Evolutionary conservation across 2,797 vertebrate genomes (phyloP).

Genomic region (Lacerta agilis): DNA sequence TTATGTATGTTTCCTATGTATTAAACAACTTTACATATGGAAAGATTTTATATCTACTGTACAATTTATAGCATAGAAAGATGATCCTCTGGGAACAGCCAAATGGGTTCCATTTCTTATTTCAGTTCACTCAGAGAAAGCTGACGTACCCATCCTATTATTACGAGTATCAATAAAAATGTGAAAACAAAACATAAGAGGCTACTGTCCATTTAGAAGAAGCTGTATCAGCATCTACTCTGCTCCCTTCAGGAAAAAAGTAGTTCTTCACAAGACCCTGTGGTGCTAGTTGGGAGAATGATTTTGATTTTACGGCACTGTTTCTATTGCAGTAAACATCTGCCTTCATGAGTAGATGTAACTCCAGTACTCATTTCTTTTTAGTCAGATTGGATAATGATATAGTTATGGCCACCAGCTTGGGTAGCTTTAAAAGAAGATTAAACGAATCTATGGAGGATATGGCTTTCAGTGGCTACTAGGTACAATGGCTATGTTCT

Average conservation of each 20-base stretch:
- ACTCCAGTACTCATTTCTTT: neutral
- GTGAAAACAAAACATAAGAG: neutral
- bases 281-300: neutral
- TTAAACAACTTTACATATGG: neutral
- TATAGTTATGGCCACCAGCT: too few relatives aligned
- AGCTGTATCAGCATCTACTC: neutral
- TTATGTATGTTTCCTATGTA: neutral
- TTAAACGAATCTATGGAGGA: too few relatives aligned
- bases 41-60: neutral
- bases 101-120: neutral
- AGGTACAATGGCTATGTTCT: too few relatives aligned
- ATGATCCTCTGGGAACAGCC: neutral
- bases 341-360: neutral
- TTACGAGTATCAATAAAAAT: neutral
- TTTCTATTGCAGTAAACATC: neutral
- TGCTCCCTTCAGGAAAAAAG: neutral
- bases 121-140: neutral
- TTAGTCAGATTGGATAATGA: too few relatives aligned
- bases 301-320: constrained; percentile 17
- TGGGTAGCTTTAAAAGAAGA: too few relatives aligned
- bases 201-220: neutral
- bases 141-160: neutral
- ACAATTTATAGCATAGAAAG: neutral
- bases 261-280: neutral
- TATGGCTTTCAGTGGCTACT: too few relatives aligned